Evolutionary conservation across 1,140 invertebrate genomes (phyloP), one percentile per base, ranked within the genome.

Genomic region (Stegodyphus mimosarum): DNA sequence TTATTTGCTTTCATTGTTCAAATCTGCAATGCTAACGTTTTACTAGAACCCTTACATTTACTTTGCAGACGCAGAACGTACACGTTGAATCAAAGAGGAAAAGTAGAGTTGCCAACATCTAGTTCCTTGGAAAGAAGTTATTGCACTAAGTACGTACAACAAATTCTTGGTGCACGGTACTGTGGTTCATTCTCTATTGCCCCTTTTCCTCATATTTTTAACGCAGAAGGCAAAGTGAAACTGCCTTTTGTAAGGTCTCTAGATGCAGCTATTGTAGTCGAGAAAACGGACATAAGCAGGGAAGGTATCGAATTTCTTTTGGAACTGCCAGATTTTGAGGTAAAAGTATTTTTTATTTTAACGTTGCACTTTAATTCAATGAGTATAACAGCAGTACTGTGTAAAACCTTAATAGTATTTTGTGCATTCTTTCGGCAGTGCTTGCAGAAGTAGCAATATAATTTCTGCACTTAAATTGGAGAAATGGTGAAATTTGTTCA

Each of bases 101-200:
- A 67, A n/a, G 18, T 15, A 7, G 73, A 84, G 18, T n/a, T 69
- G n/a, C 72, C 72, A 6, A 76, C 66, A 13, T 64, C 73, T 7
- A 10, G 13, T 33, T 84, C 81, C 11, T 76, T 75, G 50, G 49
- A 84, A 6, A 10, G 75, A 17, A 75, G 67, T 50, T 84, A 84
- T 9, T 84, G 81, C 50, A 84, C 81, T 52, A 84, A 84, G 49
- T 84, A 84, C n/a, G 7, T 84, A 4, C 81, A 84, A 33, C n/a
- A 70, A 52, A 11, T 84, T 3, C 6, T 70, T 33, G 81, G 81
- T 6, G 81, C 48, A 13, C 50, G 33, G 3, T 75, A 75, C 15
- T 84, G 81, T 18, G 72, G n/a, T 11, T 70, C 72, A 6, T 17
- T 51, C 0, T 50, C 73, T 1, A 64, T 83, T 60, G 72, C 81